Evolutionary conservation across 2,888 invertebrate genomes (phyloP).

Genomic region (Cheilosia vulpina): DNA sequence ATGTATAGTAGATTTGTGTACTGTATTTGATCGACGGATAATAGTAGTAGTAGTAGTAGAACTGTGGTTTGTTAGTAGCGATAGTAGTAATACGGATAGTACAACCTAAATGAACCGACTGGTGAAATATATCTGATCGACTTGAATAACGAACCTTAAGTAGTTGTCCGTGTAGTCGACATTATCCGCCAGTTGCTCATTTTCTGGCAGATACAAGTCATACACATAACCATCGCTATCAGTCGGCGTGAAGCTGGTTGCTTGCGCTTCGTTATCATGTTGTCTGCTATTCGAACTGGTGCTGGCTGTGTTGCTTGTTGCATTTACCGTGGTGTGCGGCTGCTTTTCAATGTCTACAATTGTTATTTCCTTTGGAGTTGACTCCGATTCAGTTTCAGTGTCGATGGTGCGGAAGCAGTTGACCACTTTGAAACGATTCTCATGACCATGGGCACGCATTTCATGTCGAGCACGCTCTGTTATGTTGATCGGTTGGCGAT

Average conservation of each 20-base stretch:
- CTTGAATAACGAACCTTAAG: slow-evolving; percentile 83
- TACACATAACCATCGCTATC: slow-evolving; percentile 85
- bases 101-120: slow-evolving; percentile 82
- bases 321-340: slow-evolving; percentile 32
- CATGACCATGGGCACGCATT: slow-evolving; percentile 83
- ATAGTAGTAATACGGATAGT: slow-evolving; percentile 83
- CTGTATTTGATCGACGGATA: slow-evolving; percentile 57
- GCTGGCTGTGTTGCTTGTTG: slow-evolving; percentile 33
- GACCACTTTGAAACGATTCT: slow-evolving; percentile 86
- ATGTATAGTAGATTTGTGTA: slow-evolving; percentile 19
- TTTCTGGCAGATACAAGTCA: slow-evolving; percentile 86
- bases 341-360: slow-evolving; percentile 86
- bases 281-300: slow-evolving; percentile 44
- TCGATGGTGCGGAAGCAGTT: slow-evolving; percentile 85
- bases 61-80: slow-evolving; percentile 78
- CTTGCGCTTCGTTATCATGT: neutral
- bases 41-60: slow-evolving; percentile 48
- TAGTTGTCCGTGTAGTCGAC: slow-evolving; percentile 82
- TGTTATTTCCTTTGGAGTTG: slow-evolving; percentile 81
- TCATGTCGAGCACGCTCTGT: slow-evolving; percentile 84
- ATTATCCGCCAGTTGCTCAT: slow-evolving; percentile 84
- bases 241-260: slow-evolving; percentile 75
- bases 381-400: slow-evolving; percentile 43
- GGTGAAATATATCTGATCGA: slow-evolving; percentile 81
- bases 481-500: slow-evolving; percentile 83